Percentiles rank a stretch among this genome's conserved stretches.
Evolutionary conservation across 1,140 invertebrate genomes (phyloP).

Genomic region (Mizuhopecten yessoensis): DNA sequence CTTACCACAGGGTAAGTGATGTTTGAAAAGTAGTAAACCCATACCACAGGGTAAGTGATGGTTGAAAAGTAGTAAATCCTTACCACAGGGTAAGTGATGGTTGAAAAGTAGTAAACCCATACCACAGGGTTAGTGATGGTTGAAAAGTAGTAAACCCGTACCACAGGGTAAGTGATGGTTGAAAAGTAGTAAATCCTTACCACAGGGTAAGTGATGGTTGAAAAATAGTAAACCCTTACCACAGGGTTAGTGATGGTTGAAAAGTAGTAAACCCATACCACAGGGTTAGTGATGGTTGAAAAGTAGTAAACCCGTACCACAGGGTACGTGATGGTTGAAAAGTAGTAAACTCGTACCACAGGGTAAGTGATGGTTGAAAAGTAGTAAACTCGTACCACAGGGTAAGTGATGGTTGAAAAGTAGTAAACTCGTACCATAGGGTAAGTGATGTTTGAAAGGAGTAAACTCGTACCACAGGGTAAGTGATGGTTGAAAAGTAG

Average conservation of each 20-base stretch:
- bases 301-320: constrained; percentile 93
- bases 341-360: constrained; percentile 92
- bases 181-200: no score
- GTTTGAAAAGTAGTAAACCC: constrained; percentile 88
- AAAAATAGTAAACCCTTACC: constrained; percentile 91
- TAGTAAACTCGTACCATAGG: constrained; percentile 93
- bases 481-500: constrained; percentile 39
- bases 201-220: constrained; percentile 86
- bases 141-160: constrained; percentile 91
- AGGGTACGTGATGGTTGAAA: constrained; percentile 83
- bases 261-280: constrained; percentile 92
- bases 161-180: constrained; percentile 86
- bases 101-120: constrained; percentile 90
- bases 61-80: no score
- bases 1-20: constrained; percentile 88
- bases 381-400: constrained; percentile 93
- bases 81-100: constrained; percentile 86
- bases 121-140: constrained; percentile 86
- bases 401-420: constrained; percentile 73
- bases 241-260: constrained; percentile 86
- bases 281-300: constrained; percentile 85
- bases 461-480: constrained; percentile 92
- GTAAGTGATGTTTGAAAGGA: constrained; percentile 68
- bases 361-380: constrained; percentile 83
- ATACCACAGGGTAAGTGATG: constrained; percentile 88